Conservation (phyloP, 30 jellyfish, hydroid and myxozoan genomes). For the Pelagia noctiluca region DNA sequence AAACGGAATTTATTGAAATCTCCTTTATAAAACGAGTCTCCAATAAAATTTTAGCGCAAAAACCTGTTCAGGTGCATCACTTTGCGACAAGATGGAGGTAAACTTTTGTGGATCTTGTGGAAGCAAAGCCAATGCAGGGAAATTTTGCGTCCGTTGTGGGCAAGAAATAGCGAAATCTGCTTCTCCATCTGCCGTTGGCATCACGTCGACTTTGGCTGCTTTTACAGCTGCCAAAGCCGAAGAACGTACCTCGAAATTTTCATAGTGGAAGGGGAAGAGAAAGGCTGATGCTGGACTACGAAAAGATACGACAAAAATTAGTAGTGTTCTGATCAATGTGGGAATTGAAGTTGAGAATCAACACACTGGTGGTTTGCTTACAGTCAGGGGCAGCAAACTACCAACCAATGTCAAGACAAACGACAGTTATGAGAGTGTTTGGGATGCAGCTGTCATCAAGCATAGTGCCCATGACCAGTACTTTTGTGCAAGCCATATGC, state of each 20-base stretch:
- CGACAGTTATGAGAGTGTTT: conserved; percentile 7
- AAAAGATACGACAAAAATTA: neutral
- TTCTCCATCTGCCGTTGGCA: neutral
- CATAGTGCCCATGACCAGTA: conserved; percentile 37
- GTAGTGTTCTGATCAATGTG: conserved; percentile 1
- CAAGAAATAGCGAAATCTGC: neutral
- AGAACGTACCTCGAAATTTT: neutral
- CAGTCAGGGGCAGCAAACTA: conserved; percentile 6
- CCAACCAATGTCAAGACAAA: neutral
- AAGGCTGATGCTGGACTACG: neutral
- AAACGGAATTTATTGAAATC: neutral
- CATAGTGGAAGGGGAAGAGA: conserved; percentile 13
- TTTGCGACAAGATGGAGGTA: neutral
- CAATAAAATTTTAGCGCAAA: neutral
- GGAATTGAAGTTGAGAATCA: neutral
- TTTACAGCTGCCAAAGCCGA: conserved; percentile 7
- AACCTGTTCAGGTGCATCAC: neutral
- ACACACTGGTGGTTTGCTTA: conserved; percentile 3
- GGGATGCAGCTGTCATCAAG: conserved; percentile 13
- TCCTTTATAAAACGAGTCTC: neutral
- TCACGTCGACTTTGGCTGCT: conserved; percentile 19
- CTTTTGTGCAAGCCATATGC: conserved; percentile 19
- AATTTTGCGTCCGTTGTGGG: conserved; percentile 8
- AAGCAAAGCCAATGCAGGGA: neutral
- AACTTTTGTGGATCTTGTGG: neutral